These are phyloP conservation scores for Craseonycteris thonglongyai DNA, from an alignment of 2,113 vertebrate species.

Conservation along the genomic window DNA sequence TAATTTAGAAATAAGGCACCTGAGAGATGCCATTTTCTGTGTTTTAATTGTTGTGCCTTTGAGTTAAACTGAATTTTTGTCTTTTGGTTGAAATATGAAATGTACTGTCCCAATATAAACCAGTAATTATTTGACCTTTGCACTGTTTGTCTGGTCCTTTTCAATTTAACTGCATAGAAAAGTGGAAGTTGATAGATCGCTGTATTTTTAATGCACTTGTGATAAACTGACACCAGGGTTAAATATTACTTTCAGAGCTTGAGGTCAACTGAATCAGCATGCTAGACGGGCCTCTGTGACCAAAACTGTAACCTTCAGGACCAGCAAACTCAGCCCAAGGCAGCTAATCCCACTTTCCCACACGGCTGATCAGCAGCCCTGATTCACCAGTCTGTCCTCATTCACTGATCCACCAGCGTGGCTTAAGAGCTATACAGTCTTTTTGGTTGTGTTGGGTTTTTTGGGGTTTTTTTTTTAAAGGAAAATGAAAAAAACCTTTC, in stretches of 20 bases:
- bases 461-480: slow-evolving; percentile 15
- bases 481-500: slow-evolving; percentile 62
- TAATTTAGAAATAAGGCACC: slow-evolving; percentile 42
- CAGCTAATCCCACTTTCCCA: slow-evolving; percentile 28
- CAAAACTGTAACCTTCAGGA: slow-evolving; percentile 53
- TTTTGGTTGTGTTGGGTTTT: slow-evolving; percentile 36
- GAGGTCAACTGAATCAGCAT: background rate
- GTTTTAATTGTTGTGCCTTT: slow-evolving; percentile 68
- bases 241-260: slow-evolving; percentile 24
- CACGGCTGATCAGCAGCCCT: background rate
- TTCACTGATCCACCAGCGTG: slow-evolving; percentile 81
- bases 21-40: slow-evolving; percentile 22
- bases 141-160: slow-evolving; percentile 75
- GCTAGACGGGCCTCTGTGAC: slow-evolving; percentile 54
- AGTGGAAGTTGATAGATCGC: slow-evolving; percentile 45
- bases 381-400: slow-evolving; percentile 57
- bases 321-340: slow-evolving; percentile 42
- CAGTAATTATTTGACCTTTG: slow-evolving; percentile 68
- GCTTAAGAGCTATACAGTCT: slow-evolving; percentile 67
- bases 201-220: slow-evolving; percentile 69
- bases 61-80: slow-evolving; percentile 65
- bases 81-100: slow-evolving; percentile 60
- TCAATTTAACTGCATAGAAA: slow-evolving; percentile 55
- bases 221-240: slow-evolving; percentile 52
- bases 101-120: slow-evolving; percentile 63